Conservation (phyloP, 1,140 invertebrate genomes). For the Arion vulgaris region DNA sequence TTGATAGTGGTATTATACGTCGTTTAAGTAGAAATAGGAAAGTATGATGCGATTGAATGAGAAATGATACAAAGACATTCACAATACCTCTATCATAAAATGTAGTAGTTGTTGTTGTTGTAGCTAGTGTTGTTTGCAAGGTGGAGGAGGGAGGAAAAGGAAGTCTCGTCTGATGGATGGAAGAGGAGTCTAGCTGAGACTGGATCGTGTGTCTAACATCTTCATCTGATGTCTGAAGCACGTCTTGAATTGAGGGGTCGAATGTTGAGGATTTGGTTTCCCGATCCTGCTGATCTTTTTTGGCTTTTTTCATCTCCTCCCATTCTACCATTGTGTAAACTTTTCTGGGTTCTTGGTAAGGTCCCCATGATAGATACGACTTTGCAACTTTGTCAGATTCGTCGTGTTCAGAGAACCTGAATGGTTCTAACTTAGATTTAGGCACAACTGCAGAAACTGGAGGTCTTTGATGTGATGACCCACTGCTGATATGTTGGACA, state of each 20-base stretch:
- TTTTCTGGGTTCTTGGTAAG: constrained; percentile 66
- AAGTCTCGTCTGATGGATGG: not conserved
- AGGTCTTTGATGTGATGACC: not conserved
- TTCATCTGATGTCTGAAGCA: not conserved
- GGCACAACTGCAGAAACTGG: constrained; percentile 1
- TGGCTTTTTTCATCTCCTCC: constrained; percentile 63
- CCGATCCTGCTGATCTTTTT: not conserved
- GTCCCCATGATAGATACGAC: constrained; percentile 52
- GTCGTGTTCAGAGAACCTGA: not conserved
- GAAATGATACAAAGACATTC: not conserved
- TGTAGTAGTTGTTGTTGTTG: constrained; percentile 14
- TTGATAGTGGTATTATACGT: too few species aligned
- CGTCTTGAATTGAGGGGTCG: not conserved
- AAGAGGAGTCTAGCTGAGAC: not conserved
- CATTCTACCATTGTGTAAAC: constrained; percentile 68
- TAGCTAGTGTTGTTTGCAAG: not conserved
- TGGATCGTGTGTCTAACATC: not conserved
- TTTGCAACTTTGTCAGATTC: constrained; percentile 28
- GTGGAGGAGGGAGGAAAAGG: not conserved
- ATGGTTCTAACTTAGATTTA: constrained; percentile 36
- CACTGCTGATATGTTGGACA: constrained; percentile 30
- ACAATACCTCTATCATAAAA: constrained; percentile 29
- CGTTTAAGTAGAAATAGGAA: too few species aligned
- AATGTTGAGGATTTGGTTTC: not conserved
- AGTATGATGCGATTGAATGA: too few species aligned